These are phyloP conservation scores for Nephotettix cincticeps DNA, from an alignment of 1,140 invertebrate genomes.

Conservation along the genomic window DNA sequence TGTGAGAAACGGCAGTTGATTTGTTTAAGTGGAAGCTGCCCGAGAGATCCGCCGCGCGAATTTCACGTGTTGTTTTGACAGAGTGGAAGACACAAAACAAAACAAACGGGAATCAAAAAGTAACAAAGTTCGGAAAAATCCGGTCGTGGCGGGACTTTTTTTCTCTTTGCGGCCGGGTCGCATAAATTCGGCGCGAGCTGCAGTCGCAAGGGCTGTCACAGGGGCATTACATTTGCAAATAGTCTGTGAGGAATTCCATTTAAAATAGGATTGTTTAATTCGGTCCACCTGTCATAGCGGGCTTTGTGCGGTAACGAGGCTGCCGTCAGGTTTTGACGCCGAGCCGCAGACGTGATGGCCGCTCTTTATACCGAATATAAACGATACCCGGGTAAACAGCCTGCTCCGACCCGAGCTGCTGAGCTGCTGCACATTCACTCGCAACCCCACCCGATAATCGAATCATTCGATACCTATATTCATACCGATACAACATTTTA, in stretches of 20 bases:
- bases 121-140: constrained; percentile 36
- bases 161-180: constrained; percentile 30
- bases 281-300: not conserved
- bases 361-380: too few species aligned
- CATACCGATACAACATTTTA: too few species aligned
- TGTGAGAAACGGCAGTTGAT: constrained; percentile 23
- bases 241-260: not conserved
- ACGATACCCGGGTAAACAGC: too few species aligned
- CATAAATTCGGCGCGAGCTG: constrained; percentile 35
- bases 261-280: constrained; percentile 16
- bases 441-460: too few species aligned
- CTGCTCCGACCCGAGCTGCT: too few species aligned
- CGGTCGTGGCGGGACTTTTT: constrained; percentile 35
- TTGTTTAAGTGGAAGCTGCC: constrained; percentile 19
- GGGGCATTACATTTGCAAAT: constrained; percentile 25
- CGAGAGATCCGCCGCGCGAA: not conserved
- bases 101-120: constrained; percentile 18
- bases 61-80: constrained; percentile 22
- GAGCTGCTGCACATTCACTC: too few species aligned
- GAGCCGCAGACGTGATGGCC: too few species aligned
- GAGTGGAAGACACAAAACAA: constrained; percentile 24
- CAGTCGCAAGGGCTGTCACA: constrained; percentile 22
- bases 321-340: too few species aligned
- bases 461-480: too few species aligned
- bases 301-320: too few species aligned